These are phyloP conservation scores for Indicator maculatus DNA, from an alignment of 2,113 vertebrate species.

Conservation along the genomic window DNA sequence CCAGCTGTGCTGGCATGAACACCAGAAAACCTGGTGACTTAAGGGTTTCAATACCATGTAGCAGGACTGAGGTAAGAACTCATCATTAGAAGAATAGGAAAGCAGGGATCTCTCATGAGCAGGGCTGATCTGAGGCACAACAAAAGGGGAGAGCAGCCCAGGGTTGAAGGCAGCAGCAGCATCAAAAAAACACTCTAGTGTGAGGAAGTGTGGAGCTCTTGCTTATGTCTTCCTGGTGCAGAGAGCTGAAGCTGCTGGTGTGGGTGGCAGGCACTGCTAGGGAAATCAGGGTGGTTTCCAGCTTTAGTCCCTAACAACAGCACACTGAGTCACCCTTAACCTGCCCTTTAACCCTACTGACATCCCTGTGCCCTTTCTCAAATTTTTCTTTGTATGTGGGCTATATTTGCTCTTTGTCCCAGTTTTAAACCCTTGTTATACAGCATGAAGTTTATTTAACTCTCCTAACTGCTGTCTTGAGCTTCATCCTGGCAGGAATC, in stretches of 20 bases:
- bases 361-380: not conserved
- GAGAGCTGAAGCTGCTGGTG: not conserved
- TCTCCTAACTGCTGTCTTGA: not conserved
- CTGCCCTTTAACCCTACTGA: not conserved
- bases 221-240: not conserved
- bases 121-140: not conserved
- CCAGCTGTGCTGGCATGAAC: not conserved
- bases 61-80: not conserved
- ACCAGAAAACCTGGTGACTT: not conserved
- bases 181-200: accelerated
- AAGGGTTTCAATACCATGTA: not conserved
- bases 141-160: not conserved
- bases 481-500: not conserved
- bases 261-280: not conserved
- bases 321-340: not conserved
- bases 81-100: not conserved
- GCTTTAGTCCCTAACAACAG: not conserved
- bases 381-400: not conserved
- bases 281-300: constrained; percentile 3
- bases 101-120: not conserved
- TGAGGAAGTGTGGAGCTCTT: not conserved
- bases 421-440: not conserved
- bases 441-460: not conserved
- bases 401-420: not conserved
- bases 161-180: not conserved